phyloP scores from a whole-genome alignment of 2,888 invertebrate species.

The Exocentrus adspersus region DNA sequence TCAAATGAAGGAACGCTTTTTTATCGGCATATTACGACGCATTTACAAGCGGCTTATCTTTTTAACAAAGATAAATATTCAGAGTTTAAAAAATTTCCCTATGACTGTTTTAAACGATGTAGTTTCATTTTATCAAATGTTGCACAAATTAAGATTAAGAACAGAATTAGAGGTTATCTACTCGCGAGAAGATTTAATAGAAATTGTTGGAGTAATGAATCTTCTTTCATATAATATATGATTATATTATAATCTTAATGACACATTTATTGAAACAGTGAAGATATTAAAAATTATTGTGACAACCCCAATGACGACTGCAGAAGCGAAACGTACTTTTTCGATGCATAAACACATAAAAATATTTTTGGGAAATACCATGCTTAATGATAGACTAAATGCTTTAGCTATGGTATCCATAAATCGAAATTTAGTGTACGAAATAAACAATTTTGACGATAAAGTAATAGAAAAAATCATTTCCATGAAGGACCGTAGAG shows the following conservation, averaged over 20 bases:
- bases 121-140: background rate
- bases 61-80: conserved; percentile 7
- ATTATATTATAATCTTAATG: background rate
- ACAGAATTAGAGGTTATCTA: conserved; percentile 1
- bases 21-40: conserved; percentile 18
- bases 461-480: conserved; percentile 7
- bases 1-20: conserved; percentile 15
- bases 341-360: background rate
- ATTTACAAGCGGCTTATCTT: conserved; percentile 25
- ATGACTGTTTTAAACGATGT: background rate
- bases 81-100: background rate
- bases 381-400: background rate
- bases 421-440: background rate
- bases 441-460: conserved; percentile 6
- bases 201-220: conserved; percentile 3
- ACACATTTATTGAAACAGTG: background rate
- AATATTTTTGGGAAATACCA: background rate
- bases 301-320: conserved; percentile 9
- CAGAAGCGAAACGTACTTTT: background rate
- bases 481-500: background rate
- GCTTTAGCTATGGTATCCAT: conserved; percentile 2
- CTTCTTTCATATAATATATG: background rate
- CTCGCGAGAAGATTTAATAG: background rate
- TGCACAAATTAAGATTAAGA: background rate
- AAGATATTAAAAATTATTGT: conserved; percentile 9